Conservation (phyloP, 2,797 vertebrate species). For the Poecilia gillii region DNA sequence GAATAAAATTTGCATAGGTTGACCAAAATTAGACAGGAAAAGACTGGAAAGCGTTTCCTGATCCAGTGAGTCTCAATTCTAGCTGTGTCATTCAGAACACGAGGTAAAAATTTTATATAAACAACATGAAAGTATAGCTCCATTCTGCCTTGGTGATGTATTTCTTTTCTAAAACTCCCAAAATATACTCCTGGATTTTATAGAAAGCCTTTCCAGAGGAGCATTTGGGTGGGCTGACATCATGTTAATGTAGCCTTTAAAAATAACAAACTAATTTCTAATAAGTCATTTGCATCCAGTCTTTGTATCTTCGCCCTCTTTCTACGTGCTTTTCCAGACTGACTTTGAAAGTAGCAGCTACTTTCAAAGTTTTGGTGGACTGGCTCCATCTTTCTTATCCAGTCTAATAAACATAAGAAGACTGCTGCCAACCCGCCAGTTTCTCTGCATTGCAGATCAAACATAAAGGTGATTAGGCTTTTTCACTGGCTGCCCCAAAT, state of each 20-base stretch:
- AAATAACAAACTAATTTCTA: not conserved
- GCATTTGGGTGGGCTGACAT: not conserved
- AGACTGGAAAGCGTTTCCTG: not conserved
- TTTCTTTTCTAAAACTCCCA: not conserved
- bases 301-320: not conserved
- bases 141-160: not conserved
- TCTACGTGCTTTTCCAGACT: not conserved
- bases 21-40: not conserved
- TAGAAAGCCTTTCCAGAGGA: not conserved
- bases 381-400: not conserved
- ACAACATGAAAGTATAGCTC: not conserved
- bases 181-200: not conserved
- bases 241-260: not conserved
- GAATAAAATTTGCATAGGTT: not conserved
- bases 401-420: not conserved
- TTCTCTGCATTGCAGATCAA: not conserved
- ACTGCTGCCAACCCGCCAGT: not conserved
- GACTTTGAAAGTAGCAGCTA: not conserved
- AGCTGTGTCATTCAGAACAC: not conserved
- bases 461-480: slow-evolving; percentile 1
- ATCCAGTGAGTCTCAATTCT: not conserved
- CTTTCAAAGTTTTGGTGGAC: not conserved
- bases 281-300: not conserved
- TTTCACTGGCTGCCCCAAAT: slow-evolving; percentile 1
- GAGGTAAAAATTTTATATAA: not conserved